These are phyloP conservation scores for Dermatemys mawii DNA, from an alignment of 2,113 vertebrate species.

Conservation along the genomic window DNA sequence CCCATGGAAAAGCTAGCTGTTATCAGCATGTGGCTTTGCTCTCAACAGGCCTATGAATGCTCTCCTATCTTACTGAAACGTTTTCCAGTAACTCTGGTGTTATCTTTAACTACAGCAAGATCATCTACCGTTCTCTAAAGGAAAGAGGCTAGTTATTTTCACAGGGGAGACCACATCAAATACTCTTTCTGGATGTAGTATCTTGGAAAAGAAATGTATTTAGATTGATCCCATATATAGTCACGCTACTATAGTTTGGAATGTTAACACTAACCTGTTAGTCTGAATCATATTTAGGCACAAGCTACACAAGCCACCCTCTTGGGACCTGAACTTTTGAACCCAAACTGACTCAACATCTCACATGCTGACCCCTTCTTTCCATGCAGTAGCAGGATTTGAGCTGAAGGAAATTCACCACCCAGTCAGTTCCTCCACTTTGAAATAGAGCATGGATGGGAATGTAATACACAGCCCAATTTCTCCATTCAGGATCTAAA, in stretches of 20 bases:
- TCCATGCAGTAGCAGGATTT: too few species aligned
- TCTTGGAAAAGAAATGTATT: background rate
- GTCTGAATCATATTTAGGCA: too few species aligned
- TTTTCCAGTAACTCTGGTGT: background rate
- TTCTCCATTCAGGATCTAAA: background rate
- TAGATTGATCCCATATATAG: background rate
- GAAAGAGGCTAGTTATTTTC: background rate
- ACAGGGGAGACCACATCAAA: accelerated
- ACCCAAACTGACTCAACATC: too few species aligned
- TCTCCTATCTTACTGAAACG: background rate
- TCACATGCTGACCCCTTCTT: too few species aligned
- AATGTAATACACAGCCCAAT: too few species aligned
- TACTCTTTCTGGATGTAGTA: background rate
- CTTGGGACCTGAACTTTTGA: too few species aligned
- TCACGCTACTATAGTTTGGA: background rate
- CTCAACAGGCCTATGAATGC: background rate
- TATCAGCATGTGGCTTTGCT: background rate
- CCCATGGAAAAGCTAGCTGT: background rate
- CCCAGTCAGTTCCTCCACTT: too few species aligned
- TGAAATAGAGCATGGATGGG: too few species aligned
- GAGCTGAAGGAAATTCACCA: too few species aligned
- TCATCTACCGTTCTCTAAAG: background rate
- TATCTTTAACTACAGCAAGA: conserved; percentile 4
- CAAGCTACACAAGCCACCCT: too few species aligned
- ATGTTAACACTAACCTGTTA: background rate